Percentiles rank a stretch among this genome's conserved stretches.
Conservation (phyloP, 1,140 invertebrate genomes). For the Hycleus phaleratus region DNA sequence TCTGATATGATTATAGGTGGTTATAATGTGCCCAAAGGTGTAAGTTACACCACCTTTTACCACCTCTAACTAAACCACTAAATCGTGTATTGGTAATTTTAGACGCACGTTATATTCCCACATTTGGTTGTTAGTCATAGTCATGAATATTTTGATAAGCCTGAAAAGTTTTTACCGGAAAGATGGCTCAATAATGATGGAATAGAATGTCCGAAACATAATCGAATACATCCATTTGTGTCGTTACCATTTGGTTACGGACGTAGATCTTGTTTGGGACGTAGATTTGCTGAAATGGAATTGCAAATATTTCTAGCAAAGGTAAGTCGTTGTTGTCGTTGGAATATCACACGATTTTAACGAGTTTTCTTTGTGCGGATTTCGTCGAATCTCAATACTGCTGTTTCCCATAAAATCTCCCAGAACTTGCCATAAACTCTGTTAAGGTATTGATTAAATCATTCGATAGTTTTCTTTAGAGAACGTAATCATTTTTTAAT, state of each 20-base stretch:
- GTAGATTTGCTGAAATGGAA: constrained; percentile 73
- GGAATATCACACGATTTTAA: background rate
- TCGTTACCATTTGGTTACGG: constrained; percentile 78
- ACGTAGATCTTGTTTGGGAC: constrained; percentile 70
- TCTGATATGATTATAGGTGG: constrained; percentile 71
- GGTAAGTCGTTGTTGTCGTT: constrained; percentile 32
- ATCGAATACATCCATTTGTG: constrained; percentile 61
- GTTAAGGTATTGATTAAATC: background rate
- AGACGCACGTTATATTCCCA: constrained; percentile 75
- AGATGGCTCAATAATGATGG: constrained; percentile 56
- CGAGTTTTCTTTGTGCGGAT: too few species aligned
- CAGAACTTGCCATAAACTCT: background rate
- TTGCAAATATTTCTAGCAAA: constrained; percentile 63
- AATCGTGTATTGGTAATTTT: constrained; percentile 26
- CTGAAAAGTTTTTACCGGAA: constrained; percentile 63
- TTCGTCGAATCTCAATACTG: too few species aligned
- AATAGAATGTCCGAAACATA: constrained; percentile 25
- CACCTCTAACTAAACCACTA: background rate
- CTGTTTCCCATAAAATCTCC: too few species aligned
- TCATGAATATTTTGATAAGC: constrained; percentile 60
- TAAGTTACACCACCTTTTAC: constrained; percentile 42
- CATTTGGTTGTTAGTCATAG: constrained; percentile 72
- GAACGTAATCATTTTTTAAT: background rate
- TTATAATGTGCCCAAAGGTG: constrained; percentile 81
- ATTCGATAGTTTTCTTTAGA: background rate